phyloP scores from a whole-genome alignment of 2,888 invertebrate genomes.

The Xestia sexstrigata region DNA sequence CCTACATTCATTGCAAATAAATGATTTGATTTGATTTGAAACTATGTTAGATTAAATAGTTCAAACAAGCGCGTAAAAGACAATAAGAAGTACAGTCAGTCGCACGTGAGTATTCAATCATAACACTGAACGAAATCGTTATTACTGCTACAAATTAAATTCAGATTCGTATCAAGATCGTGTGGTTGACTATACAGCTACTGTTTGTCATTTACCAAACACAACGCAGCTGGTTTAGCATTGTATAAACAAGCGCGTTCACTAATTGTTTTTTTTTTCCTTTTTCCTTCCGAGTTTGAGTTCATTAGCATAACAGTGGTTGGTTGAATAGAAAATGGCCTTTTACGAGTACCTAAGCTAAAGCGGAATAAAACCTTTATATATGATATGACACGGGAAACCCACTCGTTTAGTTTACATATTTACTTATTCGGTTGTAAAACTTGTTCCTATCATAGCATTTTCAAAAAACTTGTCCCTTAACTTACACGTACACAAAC shows the following conservation, averaged over 20 bases:
- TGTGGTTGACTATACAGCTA: not conserved
- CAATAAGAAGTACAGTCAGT: not conserved
- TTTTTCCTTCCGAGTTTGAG: not conserved
- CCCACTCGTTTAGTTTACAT: not conserved
- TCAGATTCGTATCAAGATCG: not conserved
- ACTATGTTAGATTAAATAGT: slow-evolving; percentile 7
- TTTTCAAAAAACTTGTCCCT: not conserved
- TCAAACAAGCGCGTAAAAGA: slow-evolving; percentile 7
- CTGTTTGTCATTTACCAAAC: slow-evolving; percentile 8
- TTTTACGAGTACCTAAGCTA: slow-evolving; percentile 1
- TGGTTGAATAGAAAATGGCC: not conserved
- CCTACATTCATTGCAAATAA: no score
- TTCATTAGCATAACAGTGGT: not conserved
- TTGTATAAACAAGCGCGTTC: slow-evolving; percentile 3
- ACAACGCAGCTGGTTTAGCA: not conserved
- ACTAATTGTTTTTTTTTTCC: not conserved
- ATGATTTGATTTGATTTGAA: no score
- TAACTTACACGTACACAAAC: no score
- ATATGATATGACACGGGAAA: not conserved
- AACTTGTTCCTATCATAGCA: not conserved
- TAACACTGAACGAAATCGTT: not conserved
- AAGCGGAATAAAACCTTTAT: not conserved
- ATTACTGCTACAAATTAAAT: not conserved
- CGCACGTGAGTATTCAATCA: not conserved
- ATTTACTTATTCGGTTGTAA: not conserved